Percentiles rank a stretch among this genome's conserved stretches.
phyloP scores from a whole-genome alignment of 2,888 invertebrate genomes.

The Dasypolia templi region DNA sequence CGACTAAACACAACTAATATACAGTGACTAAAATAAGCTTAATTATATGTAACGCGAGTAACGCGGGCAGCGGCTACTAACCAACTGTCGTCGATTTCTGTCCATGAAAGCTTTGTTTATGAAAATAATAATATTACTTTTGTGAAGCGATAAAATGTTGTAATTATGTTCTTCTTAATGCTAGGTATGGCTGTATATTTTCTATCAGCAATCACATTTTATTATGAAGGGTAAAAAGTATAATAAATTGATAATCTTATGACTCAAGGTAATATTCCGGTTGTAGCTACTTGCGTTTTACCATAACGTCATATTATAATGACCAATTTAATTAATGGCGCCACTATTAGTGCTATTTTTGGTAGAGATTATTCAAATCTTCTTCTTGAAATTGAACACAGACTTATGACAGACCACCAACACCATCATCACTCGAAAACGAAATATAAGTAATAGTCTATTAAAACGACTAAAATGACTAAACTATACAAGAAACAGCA shows the following conservation, averaged over 20 bases:
- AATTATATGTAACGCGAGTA: too few relatives aligned
- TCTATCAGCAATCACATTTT: neutral
- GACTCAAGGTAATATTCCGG: neutral
- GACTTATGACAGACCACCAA: neutral
- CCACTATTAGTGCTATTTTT: too few relatives aligned
- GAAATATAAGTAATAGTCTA: conserved; percentile 24
- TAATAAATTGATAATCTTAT: neutral
- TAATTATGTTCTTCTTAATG: neutral
- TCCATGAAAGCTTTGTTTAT: neutral
- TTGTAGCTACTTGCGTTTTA: neutral
- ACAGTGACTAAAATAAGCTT: too few relatives aligned
- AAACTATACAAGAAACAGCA: conserved; percentile 54
- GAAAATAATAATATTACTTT: neutral
- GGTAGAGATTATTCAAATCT: too few relatives aligned
- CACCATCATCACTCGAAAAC: conserved; percentile 40
- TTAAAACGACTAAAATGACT: conserved; percentile 48
- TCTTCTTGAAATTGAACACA: too few relatives aligned
- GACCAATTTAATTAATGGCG: too few relatives aligned
- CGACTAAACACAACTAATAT: too few relatives aligned
- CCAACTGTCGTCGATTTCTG: too few relatives aligned
- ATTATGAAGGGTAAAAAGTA: neutral
- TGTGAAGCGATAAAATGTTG: neutral
- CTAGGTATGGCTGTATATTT: neutral
- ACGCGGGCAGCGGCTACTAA: too few relatives aligned
- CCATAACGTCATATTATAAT: neutral